Conservation (phyloP, 2,888 invertebrate species). For the Monopis laevigella region DNA sequence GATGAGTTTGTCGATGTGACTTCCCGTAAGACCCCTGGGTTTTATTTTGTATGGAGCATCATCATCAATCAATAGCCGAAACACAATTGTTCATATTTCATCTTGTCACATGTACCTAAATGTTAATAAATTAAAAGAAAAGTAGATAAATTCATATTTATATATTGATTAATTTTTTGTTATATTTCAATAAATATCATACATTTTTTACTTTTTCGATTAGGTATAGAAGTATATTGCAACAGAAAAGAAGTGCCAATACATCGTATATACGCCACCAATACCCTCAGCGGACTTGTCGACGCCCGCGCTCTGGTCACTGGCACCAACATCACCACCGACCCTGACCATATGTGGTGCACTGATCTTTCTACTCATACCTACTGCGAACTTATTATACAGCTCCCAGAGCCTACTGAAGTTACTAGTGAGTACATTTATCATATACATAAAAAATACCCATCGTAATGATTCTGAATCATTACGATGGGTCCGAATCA, state of each 20-base stretch:
- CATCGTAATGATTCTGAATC: too few relatives aligned
- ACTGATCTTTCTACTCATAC: constrained; percentile 38
- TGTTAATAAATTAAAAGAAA: not conserved
- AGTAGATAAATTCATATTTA: not conserved
- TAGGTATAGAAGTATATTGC: constrained; percentile 59
- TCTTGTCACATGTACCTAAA: too few relatives aligned
- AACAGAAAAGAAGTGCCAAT: constrained; percentile 35
- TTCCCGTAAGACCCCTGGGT: too few relatives aligned
- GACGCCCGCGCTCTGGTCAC: constrained; percentile 70
- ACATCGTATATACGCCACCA: constrained; percentile 44
- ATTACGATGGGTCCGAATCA: too few relatives aligned
- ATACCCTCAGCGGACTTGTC: constrained; percentile 27
- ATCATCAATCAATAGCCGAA: too few relatives aligned
- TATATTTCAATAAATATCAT: not conserved
- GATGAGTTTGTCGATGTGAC: too few relatives aligned
- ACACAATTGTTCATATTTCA: too few relatives aligned
- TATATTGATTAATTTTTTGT: not conserved
- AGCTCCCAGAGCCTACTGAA: constrained; percentile 38
- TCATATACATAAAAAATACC: too few relatives aligned
- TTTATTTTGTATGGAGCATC: too few relatives aligned
- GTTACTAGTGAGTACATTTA: constrained; percentile 51
- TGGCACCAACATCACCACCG: constrained; percentile 73
- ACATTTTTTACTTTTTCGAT: constrained; percentile 10
- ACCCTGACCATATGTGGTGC: constrained; percentile 75
- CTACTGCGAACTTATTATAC: constrained; percentile 48